Evolutionary conservation across 2,888 invertebrate genomes (phyloP).

Genomic region (Tetropium fuscum): DNA sequence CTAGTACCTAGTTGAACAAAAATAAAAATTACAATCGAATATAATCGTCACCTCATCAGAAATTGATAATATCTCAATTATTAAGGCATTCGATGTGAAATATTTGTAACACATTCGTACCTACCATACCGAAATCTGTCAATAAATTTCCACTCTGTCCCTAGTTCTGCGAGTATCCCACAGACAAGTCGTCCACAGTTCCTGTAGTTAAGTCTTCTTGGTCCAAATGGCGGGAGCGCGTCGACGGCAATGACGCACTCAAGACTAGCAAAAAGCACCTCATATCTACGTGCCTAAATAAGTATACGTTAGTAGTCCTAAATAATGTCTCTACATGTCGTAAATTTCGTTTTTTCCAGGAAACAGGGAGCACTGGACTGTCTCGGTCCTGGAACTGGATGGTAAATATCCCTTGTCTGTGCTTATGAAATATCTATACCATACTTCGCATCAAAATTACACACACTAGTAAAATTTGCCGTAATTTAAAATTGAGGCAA

Average conservation of each 20-base stretch:
- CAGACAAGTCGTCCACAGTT: conserved; percentile 52
- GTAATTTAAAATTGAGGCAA: no score
- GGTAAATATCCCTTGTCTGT: conserved; percentile 50
- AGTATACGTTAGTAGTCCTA: conserved; percentile 58
- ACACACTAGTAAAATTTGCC: no score
- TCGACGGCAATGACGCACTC: conserved; percentile 47
- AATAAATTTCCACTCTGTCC: conserved; percentile 30
- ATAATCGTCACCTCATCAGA: no score
- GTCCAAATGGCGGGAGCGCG: conserved; percentile 60
- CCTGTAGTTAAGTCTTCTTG: conserved; percentile 59
- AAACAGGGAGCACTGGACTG: conserved; percentile 60
- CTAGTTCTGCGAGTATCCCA: conserved; percentile 62
- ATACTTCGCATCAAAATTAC: no score
- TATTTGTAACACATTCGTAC: no score
- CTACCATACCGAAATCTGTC: background rate
- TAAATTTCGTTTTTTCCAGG: conserved; percentile 50
- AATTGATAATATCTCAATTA: no score
- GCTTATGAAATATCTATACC: no score
- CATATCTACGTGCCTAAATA: conserved; percentile 61
- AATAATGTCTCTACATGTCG: conserved; percentile 34
- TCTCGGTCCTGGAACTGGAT: conserved; percentile 64
- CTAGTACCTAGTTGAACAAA: no score
- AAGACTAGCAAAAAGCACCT: conserved; percentile 49
- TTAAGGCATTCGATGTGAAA: no score
- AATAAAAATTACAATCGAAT: no score